Evolutionary conservation across 2,113 vertebrate genomes (phyloP).

Genomic region (Pipa parva): DNA sequence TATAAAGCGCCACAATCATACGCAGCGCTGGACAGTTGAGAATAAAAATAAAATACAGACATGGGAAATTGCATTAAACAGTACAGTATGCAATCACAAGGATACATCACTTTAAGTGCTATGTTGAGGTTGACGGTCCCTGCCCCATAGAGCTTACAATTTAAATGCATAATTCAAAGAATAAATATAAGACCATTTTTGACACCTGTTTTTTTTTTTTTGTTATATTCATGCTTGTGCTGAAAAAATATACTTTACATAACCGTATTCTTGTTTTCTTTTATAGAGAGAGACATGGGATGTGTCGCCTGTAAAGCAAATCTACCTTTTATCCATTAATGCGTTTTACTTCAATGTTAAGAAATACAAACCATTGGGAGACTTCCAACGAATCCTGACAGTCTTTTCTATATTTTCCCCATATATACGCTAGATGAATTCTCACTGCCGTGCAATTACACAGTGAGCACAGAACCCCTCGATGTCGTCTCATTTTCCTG

Average conservation of each 20-base stretch:
- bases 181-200: too few relatives aligned
- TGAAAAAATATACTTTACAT: not conserved
- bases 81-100: too few relatives aligned
- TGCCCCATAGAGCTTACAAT: too few relatives aligned
- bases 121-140: too few relatives aligned
- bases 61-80: too few relatives aligned
- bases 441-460: not conserved
- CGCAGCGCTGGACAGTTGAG: too few relatives aligned
- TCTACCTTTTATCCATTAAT: not conserved
- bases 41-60: too few relatives aligned
- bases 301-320: not conserved
- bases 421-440: not conserved
- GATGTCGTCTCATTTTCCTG: constrained; percentile 2
- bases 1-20: too few relatives aligned
- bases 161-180: too few relatives aligned
- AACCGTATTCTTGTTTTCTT: not conserved
- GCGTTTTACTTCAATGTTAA: not conserved
- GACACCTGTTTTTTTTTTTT: not conserved
- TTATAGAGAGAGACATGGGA: not conserved
- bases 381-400: not conserved
- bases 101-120: too few relatives aligned
- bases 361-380: not conserved
- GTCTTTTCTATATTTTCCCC: not conserved
- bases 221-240: not conserved
- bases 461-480: not conserved